Evolutionary conservation across 2,113 vertebrate species (phyloP), one percentile per base, ranked within the genome.

Genomic region (Acrocephalus kingi): DNA sequence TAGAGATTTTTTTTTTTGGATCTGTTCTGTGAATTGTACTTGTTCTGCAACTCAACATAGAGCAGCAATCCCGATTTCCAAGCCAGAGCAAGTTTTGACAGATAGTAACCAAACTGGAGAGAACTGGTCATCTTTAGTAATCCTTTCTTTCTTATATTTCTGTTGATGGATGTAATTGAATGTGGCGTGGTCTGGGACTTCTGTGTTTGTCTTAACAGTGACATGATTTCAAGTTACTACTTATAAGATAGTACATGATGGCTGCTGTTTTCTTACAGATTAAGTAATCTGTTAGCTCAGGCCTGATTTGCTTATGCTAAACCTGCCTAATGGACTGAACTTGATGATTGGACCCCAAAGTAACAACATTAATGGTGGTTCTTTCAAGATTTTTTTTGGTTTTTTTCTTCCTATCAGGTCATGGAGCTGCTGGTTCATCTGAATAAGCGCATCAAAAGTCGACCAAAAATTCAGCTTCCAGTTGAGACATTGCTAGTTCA

Each of bases 401-500:
- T 37, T 66, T 94, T 76, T 35, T 1, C 8, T 86, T 55, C 15
- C 27, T 90, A 27, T 39, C 91, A 99, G 99, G 99, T 99, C 25
- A 99, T 99, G 99, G 99, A 99, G 91, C 94, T 99, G 73, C 97
- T 99, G 93, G 99, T 99, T 89, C 99, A 99, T 88, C 82, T 99
- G 86, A 99, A 99, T 96, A 99, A 99, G 88, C 98, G 99, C 80
- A 99, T 99, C 90, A 99, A 99, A 97, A 99, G 99, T 96, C 97
- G 99, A 43, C 99, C 99, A 41, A 99, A 98, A 98, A 99, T 99
- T 93, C 99, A 99, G 62, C 98, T 99, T 25, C 99, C 99, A 8
- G 99, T 99, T 61, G 99, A 99, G 97, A 99, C 99, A 1, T 97
- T 99, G 41, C 95, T 99, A 87, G 99, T 99, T 67, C 99, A 99